Conservation (phyloP, 2,797 vertebrate species). For the Anisognathus igniventris region DNA sequence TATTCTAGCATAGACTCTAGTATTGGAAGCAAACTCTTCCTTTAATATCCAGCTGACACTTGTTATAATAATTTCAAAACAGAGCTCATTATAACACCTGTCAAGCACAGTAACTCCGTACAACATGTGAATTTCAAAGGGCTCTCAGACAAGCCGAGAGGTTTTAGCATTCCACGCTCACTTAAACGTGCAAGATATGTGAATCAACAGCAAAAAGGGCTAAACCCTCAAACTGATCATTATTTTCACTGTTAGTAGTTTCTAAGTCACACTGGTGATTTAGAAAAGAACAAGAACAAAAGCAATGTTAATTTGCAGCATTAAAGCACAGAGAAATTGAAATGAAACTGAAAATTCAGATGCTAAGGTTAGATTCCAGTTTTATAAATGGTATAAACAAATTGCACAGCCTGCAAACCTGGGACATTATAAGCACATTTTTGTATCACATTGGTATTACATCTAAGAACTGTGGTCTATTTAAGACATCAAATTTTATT, state of each 20-base stretch:
- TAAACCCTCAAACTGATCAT: neutral
- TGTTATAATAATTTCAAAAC: neutral
- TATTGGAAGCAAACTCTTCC: neutral
- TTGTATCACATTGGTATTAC: neutral
- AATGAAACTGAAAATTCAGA: neutral
- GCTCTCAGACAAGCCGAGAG: constrained; percentile 9
- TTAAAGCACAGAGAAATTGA: neutral
- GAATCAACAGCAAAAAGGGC: neutral
- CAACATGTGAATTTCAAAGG: neutral
- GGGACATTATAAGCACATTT: neutral
- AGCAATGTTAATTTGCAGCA: neutral
- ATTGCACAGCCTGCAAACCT: neutral
- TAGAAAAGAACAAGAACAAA: neutral
- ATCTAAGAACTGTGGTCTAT: neutral
- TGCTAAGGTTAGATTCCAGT: neutral
- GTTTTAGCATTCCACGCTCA: constrained; percentile 36
- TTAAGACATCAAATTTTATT: neutral
- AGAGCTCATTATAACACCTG: neutral
- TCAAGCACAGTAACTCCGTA: neutral
- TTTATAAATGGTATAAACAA: neutral
- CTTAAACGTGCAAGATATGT: neutral
- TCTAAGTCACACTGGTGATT: neutral
- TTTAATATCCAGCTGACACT: neutral
- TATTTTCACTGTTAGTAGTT: neutral
- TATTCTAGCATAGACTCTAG: neutral